phyloP scores from a whole-genome alignment of 2,797 vertebrate genomes.

The Notamacropus eugenii region DNA sequence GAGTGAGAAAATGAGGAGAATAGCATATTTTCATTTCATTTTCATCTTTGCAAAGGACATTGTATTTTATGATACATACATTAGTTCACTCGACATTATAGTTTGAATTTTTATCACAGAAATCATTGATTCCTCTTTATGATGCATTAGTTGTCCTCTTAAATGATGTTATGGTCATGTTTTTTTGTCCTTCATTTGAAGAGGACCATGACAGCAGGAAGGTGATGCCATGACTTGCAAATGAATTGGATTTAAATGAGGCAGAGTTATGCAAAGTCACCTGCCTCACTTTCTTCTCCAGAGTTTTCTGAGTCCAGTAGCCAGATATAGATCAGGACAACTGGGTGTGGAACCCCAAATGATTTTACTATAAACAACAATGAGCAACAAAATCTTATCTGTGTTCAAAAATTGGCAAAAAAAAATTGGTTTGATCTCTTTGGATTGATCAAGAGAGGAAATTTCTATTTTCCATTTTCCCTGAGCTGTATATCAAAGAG shows the following conservation, averaged over 20 bases:
- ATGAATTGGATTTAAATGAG: too few relatives aligned
- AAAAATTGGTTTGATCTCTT: not conserved
- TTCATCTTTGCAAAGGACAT: not conserved
- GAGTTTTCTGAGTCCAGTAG: too few relatives aligned
- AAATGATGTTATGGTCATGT: too few relatives aligned
- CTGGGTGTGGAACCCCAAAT: too few relatives aligned
- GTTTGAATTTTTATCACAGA: not conserved
- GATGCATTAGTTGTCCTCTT: not conserved
- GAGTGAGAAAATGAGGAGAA: not conserved
- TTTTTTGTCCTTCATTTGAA: too few relatives aligned
- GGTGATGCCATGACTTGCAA: too few relatives aligned
- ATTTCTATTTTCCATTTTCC: not conserved
- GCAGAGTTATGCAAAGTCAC: too few relatives aligned
- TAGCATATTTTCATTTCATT: not conserved
- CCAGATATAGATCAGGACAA: too few relatives aligned
- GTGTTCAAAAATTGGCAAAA: not conserved
- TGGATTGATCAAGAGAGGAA: not conserved
- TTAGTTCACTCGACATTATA: not conserved
- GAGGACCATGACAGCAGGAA: too few relatives aligned
- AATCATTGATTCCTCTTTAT: not conserved
- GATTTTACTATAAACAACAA: not conserved
- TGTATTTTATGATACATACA: not conserved
- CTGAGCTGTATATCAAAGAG: not conserved
- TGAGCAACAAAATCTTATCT: not conserved
- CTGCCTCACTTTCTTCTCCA: too few relatives aligned